Evolutionary conservation across 23 tunicate genomes (phyloP).

Genomic region (Ascidia mentula): DNA sequence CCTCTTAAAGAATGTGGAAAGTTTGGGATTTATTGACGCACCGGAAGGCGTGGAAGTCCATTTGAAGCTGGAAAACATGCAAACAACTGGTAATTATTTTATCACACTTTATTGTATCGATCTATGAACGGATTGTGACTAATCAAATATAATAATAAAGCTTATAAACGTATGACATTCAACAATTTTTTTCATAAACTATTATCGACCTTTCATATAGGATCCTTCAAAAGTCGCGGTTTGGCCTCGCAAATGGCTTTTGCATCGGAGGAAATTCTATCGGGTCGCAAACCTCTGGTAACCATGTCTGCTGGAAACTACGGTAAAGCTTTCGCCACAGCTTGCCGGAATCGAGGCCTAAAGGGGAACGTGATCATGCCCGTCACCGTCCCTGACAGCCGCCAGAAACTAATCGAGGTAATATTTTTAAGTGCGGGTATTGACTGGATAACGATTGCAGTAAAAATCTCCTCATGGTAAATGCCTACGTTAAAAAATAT

Average conservation of each 20-base stretch:
- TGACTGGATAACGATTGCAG: no score
- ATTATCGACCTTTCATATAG: slow-evolving; percentile 2
- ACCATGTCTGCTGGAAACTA: slow-evolving; percentile 84
- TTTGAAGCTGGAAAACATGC: slow-evolving; percentile 74
- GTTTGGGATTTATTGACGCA: slow-evolving; percentile 25
- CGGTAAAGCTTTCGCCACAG: slow-evolving; percentile 59
- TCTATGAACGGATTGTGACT: no score
- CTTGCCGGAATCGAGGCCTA: slow-evolving; percentile 18
- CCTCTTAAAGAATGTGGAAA: slow-evolving; percentile 47
- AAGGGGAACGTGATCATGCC: slow-evolving; percentile 71
- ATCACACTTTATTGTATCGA: no score
- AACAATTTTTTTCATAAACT: no score
- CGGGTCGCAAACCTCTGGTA: slow-evolving; percentile 21
- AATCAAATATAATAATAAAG: no score
- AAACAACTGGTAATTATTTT: slow-evolving; percentile 64
- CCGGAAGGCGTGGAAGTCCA: slow-evolving; percentile 48
- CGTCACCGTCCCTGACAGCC: slow-evolving; percentile 51
- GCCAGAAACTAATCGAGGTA: slow-evolving; percentile 49
- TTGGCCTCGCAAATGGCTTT: slow-evolving; percentile 46
- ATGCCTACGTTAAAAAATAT: no score
- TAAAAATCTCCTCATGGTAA: no score
- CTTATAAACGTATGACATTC: no score
- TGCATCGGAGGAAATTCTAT: not conserved
- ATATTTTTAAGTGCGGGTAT: no score
- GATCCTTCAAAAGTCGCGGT: slow-evolving; percentile 67